Conservation (phyloP, 2,888 invertebrate genomes). For the Hydriomena furcata region DNA sequence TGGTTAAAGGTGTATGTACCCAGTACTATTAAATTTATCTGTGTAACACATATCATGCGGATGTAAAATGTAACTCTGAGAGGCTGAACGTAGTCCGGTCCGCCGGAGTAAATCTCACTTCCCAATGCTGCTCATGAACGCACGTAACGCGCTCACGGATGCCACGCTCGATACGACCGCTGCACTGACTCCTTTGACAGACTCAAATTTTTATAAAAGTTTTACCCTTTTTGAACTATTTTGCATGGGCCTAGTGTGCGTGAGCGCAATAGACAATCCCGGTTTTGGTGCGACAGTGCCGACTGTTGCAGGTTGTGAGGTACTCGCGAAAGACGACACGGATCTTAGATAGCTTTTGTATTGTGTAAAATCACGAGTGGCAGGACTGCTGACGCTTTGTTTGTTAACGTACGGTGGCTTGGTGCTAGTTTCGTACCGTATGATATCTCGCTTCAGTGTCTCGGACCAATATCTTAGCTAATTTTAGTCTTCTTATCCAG, state of each 20-base stretch:
- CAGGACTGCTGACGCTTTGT: conserved; percentile 51
- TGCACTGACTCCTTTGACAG: conserved; percentile 55
- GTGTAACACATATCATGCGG: conserved; percentile 79
- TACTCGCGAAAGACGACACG: conserved; percentile 26
- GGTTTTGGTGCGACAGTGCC: conserved; percentile 13
- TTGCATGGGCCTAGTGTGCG: conserved; percentile 64
- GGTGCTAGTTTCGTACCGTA: conserved; percentile 75
- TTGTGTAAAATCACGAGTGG: conserved; percentile 43
- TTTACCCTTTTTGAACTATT: conserved; percentile 72
- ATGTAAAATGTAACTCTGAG: conserved; percentile 67
- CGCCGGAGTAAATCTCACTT: conserved; percentile 53
- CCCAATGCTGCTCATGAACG: conserved; percentile 53
- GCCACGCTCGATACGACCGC: conserved; percentile 34
- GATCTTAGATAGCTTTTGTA: conserved; percentile 66
- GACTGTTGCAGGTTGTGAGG: conserved; percentile 21
- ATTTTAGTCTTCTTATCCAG: conserved; percentile 70
- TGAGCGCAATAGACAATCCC: conserved; percentile 47
- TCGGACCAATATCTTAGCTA: conserved; percentile 81
- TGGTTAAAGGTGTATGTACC: conserved; percentile 74
- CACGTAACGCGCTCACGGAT: conserved; percentile 51
- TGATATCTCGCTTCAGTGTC: conserved; percentile 78
- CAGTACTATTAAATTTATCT: conserved; percentile 74
- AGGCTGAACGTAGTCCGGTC: conserved; percentile 68
- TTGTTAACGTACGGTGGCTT: conserved; percentile 78
- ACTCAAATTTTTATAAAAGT: conserved; percentile 70